Percentiles rank a stretch among this genome's conserved stretches.
phyloP scores from a whole-genome alignment of 2,888 invertebrate species.

The Scaptomyza flava region DNA sequence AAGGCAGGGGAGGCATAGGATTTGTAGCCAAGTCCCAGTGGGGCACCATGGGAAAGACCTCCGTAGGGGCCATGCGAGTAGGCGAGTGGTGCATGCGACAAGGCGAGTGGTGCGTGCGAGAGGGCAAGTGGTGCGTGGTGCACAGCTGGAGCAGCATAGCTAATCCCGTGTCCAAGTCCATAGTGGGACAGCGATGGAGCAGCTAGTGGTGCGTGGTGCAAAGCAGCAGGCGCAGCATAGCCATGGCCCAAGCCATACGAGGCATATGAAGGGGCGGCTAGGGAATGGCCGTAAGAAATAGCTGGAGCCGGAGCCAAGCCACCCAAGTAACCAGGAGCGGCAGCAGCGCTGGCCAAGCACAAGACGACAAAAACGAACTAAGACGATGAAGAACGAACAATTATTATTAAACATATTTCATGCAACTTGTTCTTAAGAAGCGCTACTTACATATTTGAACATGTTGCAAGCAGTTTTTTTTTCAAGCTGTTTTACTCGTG shows the following conservation, averaged over 20 bases:
- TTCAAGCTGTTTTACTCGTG: constrained; percentile 46
- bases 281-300: constrained; percentile 48
- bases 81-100: background rate
- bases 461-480: constrained; percentile 52
- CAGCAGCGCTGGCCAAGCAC: constrained; percentile 78
- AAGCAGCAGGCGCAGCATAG: constrained; percentile 39
- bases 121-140: constrained; percentile 44
- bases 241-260: constrained; percentile 67
- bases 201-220: constrained; percentile 44
- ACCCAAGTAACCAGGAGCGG: constrained; percentile 82
- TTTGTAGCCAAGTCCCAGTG: constrained; percentile 47
- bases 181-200: constrained; percentile 53
- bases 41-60: constrained; percentile 21
- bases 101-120: constrained; percentile 10
- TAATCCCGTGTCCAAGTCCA: constrained; percentile 46
- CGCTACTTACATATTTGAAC: constrained; percentile 79
- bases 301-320: constrained; percentile 62
- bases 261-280: constrained; percentile 59
- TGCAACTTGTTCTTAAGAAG: background rate
- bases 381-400: constrained; percentile 50
- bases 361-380: constrained; percentile 76
- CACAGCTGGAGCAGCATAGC: constrained; percentile 64
- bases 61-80: constrained; percentile 6
- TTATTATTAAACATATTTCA: background rate
- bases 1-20: constrained; percentile 84